A percentile compares a stretch with the other conserved stretches of the same genome.
Conservation (phyloP, 37 sponge, comb jelly and placozoan species). For the Crambe crambe region DNA sequence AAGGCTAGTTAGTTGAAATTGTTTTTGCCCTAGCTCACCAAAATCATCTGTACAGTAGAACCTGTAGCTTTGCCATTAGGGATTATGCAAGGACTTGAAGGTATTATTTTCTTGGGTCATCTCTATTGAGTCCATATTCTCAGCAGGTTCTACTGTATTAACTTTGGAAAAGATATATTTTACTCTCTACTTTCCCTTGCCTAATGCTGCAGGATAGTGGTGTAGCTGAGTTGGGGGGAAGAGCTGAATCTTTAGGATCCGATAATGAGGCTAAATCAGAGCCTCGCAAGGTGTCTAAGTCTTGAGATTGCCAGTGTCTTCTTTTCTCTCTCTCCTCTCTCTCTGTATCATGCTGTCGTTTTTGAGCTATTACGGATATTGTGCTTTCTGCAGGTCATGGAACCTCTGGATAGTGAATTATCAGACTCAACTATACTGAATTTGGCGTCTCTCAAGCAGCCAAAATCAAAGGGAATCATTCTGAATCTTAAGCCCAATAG, state of each 20-base stretch:
- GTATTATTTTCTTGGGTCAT: too few relatives aligned
- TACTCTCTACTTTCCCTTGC: too few relatives aligned
- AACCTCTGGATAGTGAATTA: background rate
- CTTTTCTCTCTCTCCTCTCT: background rate
- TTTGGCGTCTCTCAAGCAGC: background rate
- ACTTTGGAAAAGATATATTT: too few relatives aligned
- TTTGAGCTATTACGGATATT: background rate
- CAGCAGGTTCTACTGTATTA: too few relatives aligned
- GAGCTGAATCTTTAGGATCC: background rate
- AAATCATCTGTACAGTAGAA: too few relatives aligned
- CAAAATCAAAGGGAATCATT: slow-evolving; percentile 3
- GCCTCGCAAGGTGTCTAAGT: background rate
- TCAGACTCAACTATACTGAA: background rate
- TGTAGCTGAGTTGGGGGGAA: background rate
- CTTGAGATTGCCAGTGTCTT: too few relatives aligned
- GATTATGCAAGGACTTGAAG: too few relatives aligned
- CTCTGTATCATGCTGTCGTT: too few relatives aligned
- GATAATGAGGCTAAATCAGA: background rate
- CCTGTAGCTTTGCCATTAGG: too few relatives aligned
- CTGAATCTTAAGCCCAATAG: slow-evolving; percentile 11
- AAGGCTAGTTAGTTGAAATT: slow-evolving; percentile 21
- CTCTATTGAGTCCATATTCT: too few relatives aligned
- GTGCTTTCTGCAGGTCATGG: background rate
- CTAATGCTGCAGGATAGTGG: background rate
- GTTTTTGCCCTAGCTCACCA: too few relatives aligned